Base-by-base conservation (phyloP, 2,888 invertebrate species). In the Drosophila vallismaia region DNA sequence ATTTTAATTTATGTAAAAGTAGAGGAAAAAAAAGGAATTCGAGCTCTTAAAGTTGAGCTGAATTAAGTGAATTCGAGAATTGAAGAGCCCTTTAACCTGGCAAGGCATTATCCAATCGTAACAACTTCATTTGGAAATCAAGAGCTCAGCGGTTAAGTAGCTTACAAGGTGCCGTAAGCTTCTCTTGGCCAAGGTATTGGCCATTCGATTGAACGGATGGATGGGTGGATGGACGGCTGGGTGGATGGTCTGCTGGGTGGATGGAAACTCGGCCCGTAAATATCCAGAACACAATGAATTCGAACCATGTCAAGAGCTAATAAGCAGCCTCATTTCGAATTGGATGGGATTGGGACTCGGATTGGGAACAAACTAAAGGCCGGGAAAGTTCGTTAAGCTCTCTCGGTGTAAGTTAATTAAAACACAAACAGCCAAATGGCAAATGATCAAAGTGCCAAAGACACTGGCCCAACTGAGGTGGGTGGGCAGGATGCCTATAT, bases 361-460 rank as follows among this genome's bases (percentile, higher is more conserved):
- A 49, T 49, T 49, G 50, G 51, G 51, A 44, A 44, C 44, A 9
- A 10, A 10, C 48, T 40, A n/a, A 10, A 29, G 33, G 48, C 33
- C 50, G 48, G 63, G 67, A 50, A 67, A 81, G 76, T 81, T 79
- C 79, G 75, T 79, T 79, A 81, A 72, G 82, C 36, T 36, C 36
- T n/a, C 75, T 42, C 73, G 58, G 62, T 76, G 74, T 75, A 69
- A 75, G 73, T 80, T 82, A 82, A 80, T 80, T 82, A 82, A 79
- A 79, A 73, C 67, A 69, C 75, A 81, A 81, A 76, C 66, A 74
- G 64, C 67, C 74, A 74, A 70, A 76, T 66, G 64, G 58, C 73
- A 73, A 77, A 63, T 66, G 64, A 75, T 71, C 75, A 79, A 76
- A 76, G 75, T 64, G 80, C 57, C 72, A 79, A 64, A 62, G 68